Evolutionary conservation across 30 jellyfish, hydroid and myxozoan species (phyloP), one percentile per base, ranked within the genome.

Genomic region (Hydractinia symbiolongicarpus): DNA sequence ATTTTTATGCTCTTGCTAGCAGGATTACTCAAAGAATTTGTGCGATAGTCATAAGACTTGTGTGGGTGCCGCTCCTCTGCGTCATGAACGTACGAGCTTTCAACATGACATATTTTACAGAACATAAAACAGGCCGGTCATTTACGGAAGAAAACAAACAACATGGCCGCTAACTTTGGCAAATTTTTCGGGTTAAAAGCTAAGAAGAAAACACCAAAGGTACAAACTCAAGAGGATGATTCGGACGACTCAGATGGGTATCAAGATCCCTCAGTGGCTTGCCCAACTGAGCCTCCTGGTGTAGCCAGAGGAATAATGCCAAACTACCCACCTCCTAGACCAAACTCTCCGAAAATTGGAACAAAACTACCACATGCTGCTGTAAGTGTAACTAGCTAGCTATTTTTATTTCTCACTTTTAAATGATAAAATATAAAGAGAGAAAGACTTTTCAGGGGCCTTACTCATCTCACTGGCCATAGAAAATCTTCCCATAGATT

Each of bases 271-370:
- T 85, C 86, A 21, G 95, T 82, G 16, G 20, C 84, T 21, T 85
- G 88, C 68, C 81, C 97, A 14, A 90, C 97, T 1, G 95, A 90
- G 55, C 97, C 97, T 61, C 97, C 97, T 15, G 88, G 77, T 16
- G 67, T 66, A 5, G 3, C 85, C 19, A 54, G 88, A 52, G 82
- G 78, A 21, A 77, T 77, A 61, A 78, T 90, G n/a, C 97, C 97
- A 21, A 89, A 82, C 80, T 90, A 90, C 78, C 97, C 97, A 30
- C 97, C 97, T 17, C 97, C 97, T 17, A 86, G 89, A 49, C 89
- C 89, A 7, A 61, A 14, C 15, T 75, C 83, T 13, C 83, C 83
- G 8, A 75, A 75, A 75, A 53, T 75, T 14, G 83, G 83, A 20
- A 21, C 83, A 16, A 55, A 55, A 49, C 4, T n/a, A n/a, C 74